Conservation (phyloP, 2,797 vertebrate species). For the Cichlasoma orientale region DNA sequence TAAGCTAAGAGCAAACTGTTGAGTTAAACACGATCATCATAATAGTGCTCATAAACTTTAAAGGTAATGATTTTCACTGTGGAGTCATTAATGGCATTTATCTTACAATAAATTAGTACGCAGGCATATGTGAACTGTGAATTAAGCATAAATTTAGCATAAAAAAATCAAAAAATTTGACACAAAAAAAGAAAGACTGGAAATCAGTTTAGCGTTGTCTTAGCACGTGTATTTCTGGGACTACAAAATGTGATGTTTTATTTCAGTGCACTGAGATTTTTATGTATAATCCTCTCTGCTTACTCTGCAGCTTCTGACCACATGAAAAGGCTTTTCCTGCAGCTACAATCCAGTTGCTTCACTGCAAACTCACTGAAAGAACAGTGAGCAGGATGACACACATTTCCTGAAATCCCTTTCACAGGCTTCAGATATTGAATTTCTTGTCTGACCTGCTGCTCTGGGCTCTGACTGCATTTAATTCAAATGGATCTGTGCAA, state of each 20-base stretch:
- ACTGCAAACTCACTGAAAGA: background rate
- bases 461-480: background rate
- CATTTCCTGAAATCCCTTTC: constrained; percentile 5
- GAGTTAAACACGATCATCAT: background rate
- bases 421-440: constrained; percentile 5
- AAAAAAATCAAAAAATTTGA: background rate
- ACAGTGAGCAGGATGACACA: constrained; percentile 5
- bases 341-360: constrained; percentile 29
- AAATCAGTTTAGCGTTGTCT: background rate
- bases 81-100: background rate
- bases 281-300: constrained; percentile 35
- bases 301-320: constrained; percentile 28
- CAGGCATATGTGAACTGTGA: constrained; percentile 1
- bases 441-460: background rate
- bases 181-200: background rate
- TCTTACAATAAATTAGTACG: background rate
- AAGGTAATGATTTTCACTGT: constrained; percentile 9
- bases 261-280: constrained; percentile 27
- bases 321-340: constrained; percentile 25
- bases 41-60: background rate
- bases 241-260: constrained; percentile 27
- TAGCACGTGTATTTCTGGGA: background rate
- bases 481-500: constrained; percentile 3
- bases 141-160: background rate
- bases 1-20: background rate